Evolutionary conservation across 2,113 vertebrate species (phyloP), one percentile per base, ranked within the genome.

Genomic region (Willisornis vidua): DNA sequence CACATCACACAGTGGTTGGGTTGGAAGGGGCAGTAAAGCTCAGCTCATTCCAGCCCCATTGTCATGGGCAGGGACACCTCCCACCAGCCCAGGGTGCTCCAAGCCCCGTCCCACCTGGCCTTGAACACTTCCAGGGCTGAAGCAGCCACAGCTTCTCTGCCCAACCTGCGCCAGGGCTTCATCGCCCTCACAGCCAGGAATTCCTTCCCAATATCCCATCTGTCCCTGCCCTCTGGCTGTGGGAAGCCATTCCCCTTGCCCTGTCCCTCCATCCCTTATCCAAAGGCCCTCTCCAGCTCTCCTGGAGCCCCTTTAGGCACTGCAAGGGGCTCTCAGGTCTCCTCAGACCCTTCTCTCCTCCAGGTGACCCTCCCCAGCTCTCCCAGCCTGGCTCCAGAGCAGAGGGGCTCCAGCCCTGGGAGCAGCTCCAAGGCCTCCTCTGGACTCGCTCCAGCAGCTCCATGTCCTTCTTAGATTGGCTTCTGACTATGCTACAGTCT

Each of bases 91-190:
- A 54, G 39, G 33, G 0, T 26, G 33, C 26, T 68, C 73, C 54
- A 29, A 75, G 25, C 5, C 29, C 10, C 0, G 0, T 22, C 72
- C 72, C 39, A 0, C 15, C 74, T 62, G 73, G 33, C 19, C 6
- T 19, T 24, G 65, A 39, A 1, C 48, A 33, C 22, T 61, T 0
- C n/a, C 39, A 78, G 48, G 74, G 39, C 10, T 54, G 74, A n/a
- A 9, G 6, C 39, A 87, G 55, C 33, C 74, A 46, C 65, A 70
- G 65, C 73, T 70, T 0, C 55, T 54, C 28, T 70, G 73, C 22
- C 28, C 22, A 61, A 0, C 26, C 33, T 52, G 37, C 18, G 39
- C 55, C 65, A 70, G 46, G 26, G 18, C 6, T 28, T 62, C 0
- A 0, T 5, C 15, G 7, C 4, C 28, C 12, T 48, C n/a, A 1